Evolutionary conservation across 1,140 invertebrate genomes (phyloP), one percentile per base, ranked within the genome.

Genomic region (Sinella curviseta): DNA sequence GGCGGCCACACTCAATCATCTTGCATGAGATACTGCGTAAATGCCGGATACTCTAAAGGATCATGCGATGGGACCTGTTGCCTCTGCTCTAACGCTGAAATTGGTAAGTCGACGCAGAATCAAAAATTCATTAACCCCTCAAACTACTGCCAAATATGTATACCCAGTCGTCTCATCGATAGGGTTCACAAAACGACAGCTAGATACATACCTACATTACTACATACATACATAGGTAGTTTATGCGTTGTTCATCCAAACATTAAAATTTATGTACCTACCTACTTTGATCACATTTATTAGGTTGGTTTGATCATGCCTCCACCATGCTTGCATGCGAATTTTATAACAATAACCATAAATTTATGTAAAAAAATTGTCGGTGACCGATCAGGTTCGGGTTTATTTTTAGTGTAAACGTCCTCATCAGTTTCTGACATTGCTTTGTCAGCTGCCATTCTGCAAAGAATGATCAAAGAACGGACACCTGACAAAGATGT

Each of bases 51-150:
- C 54, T 0, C 31, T 4, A 48, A 70, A n/a, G 75, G 75, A 30
- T 30, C 36, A 34, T 80, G 79, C 55, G 75, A 80, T 67, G 65
- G 67, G 24, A 67, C 67, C 8, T 80, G 79, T 30, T 80, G 79
- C 67, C 20, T 80, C 16, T 79, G 78, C 76, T 77, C 74, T 70
- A 55, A 80, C 74, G 57, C 33, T 80, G 54, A 31, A 17, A 12
- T 8, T 20, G 39, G 39, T 48, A 48, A 20, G 39, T 20, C 39
- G 8, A 48, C 8, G 20, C 8, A 48, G 8, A 48, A 48, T 48
- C 39, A 12, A 8, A 48, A 12, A 55, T 67, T 24, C 16, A 48
- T 33, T 76, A 34, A 74, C 30, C 16, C 16, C 54, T 55, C 17
- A 0, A 14, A 17, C 60, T 39, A 4, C 17, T 1, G 48, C 39